phyloP scores from a whole-genome alignment of 2,888 invertebrate species.

The Callyntrura guangdongensis region DNA sequence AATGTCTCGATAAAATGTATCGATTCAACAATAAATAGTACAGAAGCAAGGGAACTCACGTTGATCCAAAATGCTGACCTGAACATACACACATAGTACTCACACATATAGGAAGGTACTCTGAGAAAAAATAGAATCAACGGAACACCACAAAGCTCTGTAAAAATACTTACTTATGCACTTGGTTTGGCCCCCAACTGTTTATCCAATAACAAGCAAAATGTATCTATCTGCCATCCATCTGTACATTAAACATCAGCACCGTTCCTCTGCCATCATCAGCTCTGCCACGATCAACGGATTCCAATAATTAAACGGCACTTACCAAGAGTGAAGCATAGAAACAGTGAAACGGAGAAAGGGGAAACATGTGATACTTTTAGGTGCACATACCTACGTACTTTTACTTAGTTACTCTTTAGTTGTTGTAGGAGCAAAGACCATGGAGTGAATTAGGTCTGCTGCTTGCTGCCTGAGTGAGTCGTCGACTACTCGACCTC shows the following conservation, averaged over 20 bases:
- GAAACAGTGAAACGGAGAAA: background rate
- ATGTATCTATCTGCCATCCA: background rate
- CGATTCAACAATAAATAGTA: slow-evolving; percentile 35
- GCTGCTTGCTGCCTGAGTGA: slow-evolving; percentile 54
- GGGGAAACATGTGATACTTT: slow-evolving; percentile 34
- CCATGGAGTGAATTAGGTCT: slow-evolving; percentile 41
- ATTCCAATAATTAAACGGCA: slow-evolving; percentile 59
- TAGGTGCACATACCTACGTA: background rate
- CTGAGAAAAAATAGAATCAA: background rate
- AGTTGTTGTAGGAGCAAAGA: slow-evolving; percentile 4
- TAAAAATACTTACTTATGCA: background rate
- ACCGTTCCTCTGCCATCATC: slow-evolving; percentile 1
- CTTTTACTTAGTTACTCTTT: background rate
- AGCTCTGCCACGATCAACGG: slow-evolving; percentile 23
- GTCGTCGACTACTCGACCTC: slow-evolving; percentile 73
- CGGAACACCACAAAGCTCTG: background rate
- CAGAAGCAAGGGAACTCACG: background rate
- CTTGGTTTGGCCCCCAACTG: background rate
- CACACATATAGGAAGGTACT: background rate
- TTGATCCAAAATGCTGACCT: background rate
- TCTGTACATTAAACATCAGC: background rate
- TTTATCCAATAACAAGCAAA: background rate
- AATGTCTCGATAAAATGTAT: background rate
- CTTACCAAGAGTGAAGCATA: slow-evolving; percentile 29
- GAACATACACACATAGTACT: background rate